Percentiles rank a stretch among this genome's conserved stretches.
These are phyloP conservation scores for Brassicogethes aeneus DNA, from an alignment of 2,888 invertebrate genomes.

Conservation along the genomic window DNA sequence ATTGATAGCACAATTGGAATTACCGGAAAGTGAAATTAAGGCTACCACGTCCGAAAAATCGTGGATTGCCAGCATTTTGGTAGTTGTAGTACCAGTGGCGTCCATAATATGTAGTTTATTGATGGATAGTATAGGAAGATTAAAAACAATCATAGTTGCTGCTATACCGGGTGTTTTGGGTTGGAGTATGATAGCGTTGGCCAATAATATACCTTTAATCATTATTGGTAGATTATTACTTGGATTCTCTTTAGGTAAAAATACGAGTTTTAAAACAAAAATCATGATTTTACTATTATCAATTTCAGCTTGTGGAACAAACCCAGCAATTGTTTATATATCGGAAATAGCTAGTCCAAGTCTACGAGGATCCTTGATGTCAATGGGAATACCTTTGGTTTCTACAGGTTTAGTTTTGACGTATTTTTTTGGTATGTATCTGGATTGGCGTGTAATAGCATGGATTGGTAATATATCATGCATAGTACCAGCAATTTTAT, in stretches of 20 bases:
- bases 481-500: conserved; percentile 43
- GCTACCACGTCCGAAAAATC: conserved; percentile 39
- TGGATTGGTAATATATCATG: conserved; percentile 47
- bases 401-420: conserved; percentile 49
- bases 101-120: conserved; percentile 46
- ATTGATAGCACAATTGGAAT: conserved; percentile 44
- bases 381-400: conserved; percentile 49
- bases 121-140: conserved; percentile 48
- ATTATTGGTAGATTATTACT: conserved; percentile 45
- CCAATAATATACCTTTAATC: conserved; percentile 43
- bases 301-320: conserved; percentile 45
- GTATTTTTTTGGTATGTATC: conserved; percentile 46
- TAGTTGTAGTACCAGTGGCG: conserved; percentile 47
- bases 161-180: conserved; percentile 46
- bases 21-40: conserved; percentile 18
- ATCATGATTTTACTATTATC: no score
- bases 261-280: background rate
- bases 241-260: conserved; percentile 45
- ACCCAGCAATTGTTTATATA: conserved; percentile 52
- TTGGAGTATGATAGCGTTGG: conserved; percentile 47
- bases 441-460: conserved; percentile 47
- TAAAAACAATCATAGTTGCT: conserved; percentile 48
- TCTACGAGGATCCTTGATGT: conserved; percentile 48
- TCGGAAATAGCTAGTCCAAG: conserved; percentile 52
- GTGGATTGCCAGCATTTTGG: conserved; percentile 51